These are phyloP conservation scores for Acanthochromis polyacanthus DNA, from an alignment of 2,113 vertebrate genomes.

Conservation along the genomic window DNA sequence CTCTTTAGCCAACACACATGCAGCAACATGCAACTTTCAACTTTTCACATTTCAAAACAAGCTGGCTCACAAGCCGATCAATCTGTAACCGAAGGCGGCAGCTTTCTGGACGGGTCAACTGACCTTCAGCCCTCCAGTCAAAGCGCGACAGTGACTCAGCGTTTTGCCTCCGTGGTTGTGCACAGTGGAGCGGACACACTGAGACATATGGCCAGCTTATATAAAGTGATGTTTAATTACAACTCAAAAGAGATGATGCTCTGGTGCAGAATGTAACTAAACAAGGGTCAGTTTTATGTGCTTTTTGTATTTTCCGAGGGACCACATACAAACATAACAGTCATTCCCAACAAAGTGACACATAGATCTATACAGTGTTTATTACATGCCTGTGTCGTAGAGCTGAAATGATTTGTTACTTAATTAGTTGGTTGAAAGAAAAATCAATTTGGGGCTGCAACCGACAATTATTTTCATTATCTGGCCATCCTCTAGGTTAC, in stretches of 20 bases:
- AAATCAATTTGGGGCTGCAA: background rate
- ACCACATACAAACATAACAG: too few relatives aligned
- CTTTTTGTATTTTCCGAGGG: background rate
- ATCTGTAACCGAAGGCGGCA: conserved; percentile 22
- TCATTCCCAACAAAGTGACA: background rate
- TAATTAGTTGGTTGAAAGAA: background rate
- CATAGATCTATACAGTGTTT: background rate
- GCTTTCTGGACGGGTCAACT: background rate
- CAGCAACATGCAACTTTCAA: conserved; percentile 41
- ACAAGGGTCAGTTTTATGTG: too few relatives aligned
- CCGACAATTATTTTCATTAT: background rate
- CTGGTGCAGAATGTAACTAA: background rate
- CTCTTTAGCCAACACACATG: background rate
- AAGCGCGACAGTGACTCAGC: conserved; percentile 26
- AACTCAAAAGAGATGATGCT: background rate
- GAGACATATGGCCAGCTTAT: background rate
- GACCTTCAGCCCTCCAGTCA: conserved; percentile 7
- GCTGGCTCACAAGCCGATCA: conserved; percentile 10
- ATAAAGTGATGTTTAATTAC: conserved; percentile 1
- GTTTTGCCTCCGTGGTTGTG: background rate
- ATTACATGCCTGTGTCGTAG: background rate
- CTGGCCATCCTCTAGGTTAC: background rate
- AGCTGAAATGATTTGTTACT: background rate
- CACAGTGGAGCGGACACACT: background rate
- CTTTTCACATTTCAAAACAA: conserved; percentile 47